Conservation (phyloP, 2,888 invertebrate genomes). For the Dasysyrphus tricinctus region DNA sequence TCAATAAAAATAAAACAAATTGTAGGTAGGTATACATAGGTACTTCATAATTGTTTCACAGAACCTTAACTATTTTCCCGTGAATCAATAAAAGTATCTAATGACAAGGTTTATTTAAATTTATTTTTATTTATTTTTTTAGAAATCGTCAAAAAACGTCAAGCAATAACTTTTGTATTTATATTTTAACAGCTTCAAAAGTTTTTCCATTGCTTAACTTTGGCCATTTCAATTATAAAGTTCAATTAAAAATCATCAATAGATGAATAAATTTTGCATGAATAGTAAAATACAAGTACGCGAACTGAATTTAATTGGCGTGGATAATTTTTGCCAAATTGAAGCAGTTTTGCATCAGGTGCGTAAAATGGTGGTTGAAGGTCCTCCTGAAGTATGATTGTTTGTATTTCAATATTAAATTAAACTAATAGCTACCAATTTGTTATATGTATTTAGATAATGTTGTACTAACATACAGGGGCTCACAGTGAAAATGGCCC, state of each 20-base stretch:
- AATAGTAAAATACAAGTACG: background rate
- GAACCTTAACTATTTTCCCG: background rate
- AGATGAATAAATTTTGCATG: background rate
- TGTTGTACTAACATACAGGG: no score
- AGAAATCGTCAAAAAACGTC: background rate
- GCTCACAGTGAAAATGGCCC: no score
- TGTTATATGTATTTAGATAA: no score
- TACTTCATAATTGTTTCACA: background rate
- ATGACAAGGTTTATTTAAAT: background rate
- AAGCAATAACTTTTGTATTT: background rate
- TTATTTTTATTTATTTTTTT: background rate
- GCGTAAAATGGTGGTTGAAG: no score
- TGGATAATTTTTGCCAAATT: background rate
- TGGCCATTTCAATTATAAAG: background rate
- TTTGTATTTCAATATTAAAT: no score
- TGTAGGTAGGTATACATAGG: no score
- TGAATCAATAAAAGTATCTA: constrained; percentile 11
- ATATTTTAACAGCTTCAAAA: background rate
- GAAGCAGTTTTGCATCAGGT: background rate
- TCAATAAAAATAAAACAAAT: background rate
- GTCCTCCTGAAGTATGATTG: no score
- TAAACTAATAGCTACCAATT: no score
- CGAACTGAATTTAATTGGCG: background rate
- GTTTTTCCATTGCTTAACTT: background rate
- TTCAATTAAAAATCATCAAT: constrained; percentile 5